These are phyloP conservation scores for Emys orbicularis DNA, from an alignment of 2,797 vertebrate genomes.

Conservation along the genomic window DNA sequence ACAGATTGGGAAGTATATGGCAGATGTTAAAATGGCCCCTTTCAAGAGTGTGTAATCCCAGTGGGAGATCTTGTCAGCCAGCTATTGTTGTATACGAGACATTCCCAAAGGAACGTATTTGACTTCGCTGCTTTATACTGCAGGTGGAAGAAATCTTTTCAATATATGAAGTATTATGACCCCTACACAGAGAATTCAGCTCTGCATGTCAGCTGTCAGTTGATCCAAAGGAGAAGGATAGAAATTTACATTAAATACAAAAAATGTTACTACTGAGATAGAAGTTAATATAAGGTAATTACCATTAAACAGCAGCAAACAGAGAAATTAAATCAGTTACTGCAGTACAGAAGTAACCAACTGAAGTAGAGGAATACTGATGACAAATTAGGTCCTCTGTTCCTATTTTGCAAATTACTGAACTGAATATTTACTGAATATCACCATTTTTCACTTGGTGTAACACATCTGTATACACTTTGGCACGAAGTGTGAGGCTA, in stretches of 20 bases:
- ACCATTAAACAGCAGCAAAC: not conserved
- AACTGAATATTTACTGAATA: not conserved
- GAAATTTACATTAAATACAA: not conserved
- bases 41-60: not conserved
- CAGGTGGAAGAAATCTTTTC: not conserved
- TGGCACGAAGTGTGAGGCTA: not conserved
- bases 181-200: not conserved
- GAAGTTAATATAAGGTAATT: not conserved
- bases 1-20: not conserved
- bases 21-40: not conserved
- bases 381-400: not conserved
- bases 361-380: not conserved
- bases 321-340: not conserved
- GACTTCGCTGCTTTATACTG: not conserved
- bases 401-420: not conserved
- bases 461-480: not conserved
- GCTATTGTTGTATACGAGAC: not conserved
- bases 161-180: not conserved
- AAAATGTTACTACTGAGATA: not conserved
- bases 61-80: not conserved
- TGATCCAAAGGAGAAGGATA: not conserved
- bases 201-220: not conserved
- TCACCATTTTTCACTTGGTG: not conserved
- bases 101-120: not conserved
- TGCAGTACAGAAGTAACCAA: not conserved